Evolutionary conservation across 2,888 invertebrate species (phyloP).

Genomic region (Amiota communis): DNA sequence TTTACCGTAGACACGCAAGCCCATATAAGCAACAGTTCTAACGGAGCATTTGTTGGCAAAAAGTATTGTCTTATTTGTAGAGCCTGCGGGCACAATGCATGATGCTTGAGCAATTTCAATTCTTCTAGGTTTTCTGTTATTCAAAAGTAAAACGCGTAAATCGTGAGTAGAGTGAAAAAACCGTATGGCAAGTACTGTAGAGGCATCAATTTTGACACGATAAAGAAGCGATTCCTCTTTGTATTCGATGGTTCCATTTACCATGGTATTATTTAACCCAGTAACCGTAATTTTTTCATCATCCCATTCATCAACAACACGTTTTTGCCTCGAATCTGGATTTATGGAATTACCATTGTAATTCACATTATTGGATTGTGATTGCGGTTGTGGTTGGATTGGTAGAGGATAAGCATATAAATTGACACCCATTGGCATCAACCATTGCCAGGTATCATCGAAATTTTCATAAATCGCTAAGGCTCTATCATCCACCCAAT

Average conservation of each 20-base stretch:
- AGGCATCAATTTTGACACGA: slow-evolving; percentile 41
- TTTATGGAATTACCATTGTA: no score
- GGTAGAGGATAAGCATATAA: no score
- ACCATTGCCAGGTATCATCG: no score
- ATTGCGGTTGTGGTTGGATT: no score
- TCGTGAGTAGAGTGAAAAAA: slow-evolving; percentile 41
- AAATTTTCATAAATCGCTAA: background rate
- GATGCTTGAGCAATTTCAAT: background rate
- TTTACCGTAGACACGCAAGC: slow-evolving; percentile 31
- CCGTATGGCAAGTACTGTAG: slow-evolving; percentile 44
- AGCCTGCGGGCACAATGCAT: slow-evolving; percentile 36
- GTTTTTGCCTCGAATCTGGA: no score
- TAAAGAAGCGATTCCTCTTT: slow-evolving; percentile 38
- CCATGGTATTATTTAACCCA: background rate
- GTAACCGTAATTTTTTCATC: no score
- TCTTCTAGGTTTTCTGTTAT: background rate
- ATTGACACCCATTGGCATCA: no score
- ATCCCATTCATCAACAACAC: no score
- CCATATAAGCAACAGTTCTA: slow-evolving; percentile 41
- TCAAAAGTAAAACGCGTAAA: slow-evolving; percentile 37
- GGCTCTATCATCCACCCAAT: no score
- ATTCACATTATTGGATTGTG: no score
- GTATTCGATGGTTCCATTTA: background rate
- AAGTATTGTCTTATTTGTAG: slow-evolving; percentile 36
- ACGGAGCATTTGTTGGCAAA: slow-evolving; percentile 46